A percentile compares a stretch with the other conserved stretches of the same genome.
Conservation (phyloP, 2,888 invertebrate species). For the Crocallis elinguaria region DNA sequence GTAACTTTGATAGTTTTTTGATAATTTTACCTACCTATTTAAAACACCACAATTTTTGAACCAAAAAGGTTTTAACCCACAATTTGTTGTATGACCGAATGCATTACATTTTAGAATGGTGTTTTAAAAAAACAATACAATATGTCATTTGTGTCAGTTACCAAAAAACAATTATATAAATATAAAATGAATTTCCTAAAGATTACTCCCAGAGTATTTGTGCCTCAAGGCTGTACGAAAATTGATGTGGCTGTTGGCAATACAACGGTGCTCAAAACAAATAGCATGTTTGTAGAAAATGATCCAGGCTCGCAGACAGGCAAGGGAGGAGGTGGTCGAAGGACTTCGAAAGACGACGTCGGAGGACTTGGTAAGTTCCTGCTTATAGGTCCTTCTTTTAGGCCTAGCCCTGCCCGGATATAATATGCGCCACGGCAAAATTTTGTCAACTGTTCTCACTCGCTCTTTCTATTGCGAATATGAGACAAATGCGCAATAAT, state of each 20-base stretch:
- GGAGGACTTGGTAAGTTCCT: slow-evolving; percentile 11
- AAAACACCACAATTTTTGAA: background rate
- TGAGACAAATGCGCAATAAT: too few relatives aligned
- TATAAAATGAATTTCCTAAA: background rate
- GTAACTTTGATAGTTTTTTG: too few relatives aligned
- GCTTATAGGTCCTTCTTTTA: too few relatives aligned
- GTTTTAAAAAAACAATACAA: too few relatives aligned
- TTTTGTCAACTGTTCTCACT: too few relatives aligned
- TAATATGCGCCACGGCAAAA: too few relatives aligned
- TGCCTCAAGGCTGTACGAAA: background rate
- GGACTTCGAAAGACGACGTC: slow-evolving; percentile 5
- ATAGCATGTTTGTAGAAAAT: background rate
- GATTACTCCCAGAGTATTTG: background rate
- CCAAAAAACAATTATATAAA: background rate
- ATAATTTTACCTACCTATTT: background rate
- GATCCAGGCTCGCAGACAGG: slow-evolving; percentile 3
- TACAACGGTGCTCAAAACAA: background rate
- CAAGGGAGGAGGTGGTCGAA: slow-evolving; percentile 5
- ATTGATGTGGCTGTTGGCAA: background rate
- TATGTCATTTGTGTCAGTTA: background rate
- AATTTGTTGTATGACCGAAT: too few relatives aligned
- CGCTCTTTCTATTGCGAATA: too few relatives aligned
- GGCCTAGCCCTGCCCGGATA: too few relatives aligned
- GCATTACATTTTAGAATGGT: too few relatives aligned
- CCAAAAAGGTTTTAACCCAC: background rate